These are phyloP conservation scores for Melipona beecheii DNA, from an alignment of 2,888 invertebrate genomes.

Conservation along the genomic window DNA sequence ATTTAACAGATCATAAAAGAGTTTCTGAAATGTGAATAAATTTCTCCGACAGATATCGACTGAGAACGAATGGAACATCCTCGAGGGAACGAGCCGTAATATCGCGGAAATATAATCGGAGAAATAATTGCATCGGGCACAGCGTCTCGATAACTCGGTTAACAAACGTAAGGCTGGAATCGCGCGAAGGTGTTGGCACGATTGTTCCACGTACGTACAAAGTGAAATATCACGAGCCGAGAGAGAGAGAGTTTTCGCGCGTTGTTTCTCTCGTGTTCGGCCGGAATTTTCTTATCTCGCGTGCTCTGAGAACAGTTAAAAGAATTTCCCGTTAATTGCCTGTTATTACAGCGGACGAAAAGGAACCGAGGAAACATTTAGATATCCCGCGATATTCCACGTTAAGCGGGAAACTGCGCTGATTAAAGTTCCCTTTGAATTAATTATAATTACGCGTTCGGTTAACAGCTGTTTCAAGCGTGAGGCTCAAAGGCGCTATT, in stretches of 20 bases:
- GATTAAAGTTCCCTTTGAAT: background rate
- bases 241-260: background rate
- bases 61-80: background rate
- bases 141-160: background rate
- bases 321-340: slow-evolving; percentile 9
- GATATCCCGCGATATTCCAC: background rate
- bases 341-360: background rate
- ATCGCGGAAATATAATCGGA: slow-evolving; percentile 19
- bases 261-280: background rate
- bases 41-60: background rate
- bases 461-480: background rate
- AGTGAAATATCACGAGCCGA: slow-evolving; percentile 3
- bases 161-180: slow-evolving; percentile 14
- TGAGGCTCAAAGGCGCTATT: background rate
- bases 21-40: background rate
- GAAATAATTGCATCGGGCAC: slow-evolving; percentile 5
- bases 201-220: background rate
- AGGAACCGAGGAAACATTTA: background rate
- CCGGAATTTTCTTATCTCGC: background rate
- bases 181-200: slow-evolving; percentile 3
- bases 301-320: slow-evolving; percentile 1
- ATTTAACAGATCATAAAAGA: background rate
- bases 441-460: background rate
- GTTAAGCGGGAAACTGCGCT: background rate
- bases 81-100: background rate